Evolutionary conservation across 2,888 invertebrate genomes (phyloP), one percentile per base, ranked within the genome.

Genomic region (Brenthis hecate): DNA sequence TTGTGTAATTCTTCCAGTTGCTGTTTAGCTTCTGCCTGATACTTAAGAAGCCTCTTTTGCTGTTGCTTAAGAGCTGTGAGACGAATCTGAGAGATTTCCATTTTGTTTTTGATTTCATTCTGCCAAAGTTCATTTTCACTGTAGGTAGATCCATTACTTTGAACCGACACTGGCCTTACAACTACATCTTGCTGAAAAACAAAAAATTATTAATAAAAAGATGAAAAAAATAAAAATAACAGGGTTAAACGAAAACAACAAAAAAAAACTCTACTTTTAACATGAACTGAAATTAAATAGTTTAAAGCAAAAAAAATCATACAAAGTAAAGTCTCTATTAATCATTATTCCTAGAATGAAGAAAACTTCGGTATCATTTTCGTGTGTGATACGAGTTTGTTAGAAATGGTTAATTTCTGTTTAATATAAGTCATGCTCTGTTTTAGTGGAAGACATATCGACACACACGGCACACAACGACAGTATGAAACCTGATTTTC

Each of bases 51-150:
- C 71, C 91, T 81, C 70, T 91, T 90, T 78, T 95, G 94, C 76
- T 95, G 94, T 70, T 95, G 94, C 75, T 94, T 94, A 55, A 94
- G 80, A 23, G 94, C 93, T 19, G 90, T 87, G 66, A 94, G 83
- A 48, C 94, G 94, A 73, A 93, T 92, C 77, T 94, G 94, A 0
- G 94, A 94, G 75, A 94, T 87, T 78, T 95, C 95, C 89, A 95
- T 94, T 82, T 94, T 94, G 74, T 92, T 93, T 75, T 94, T 94
- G 47, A 95, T 87, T 76, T 94, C 93, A 75, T 92, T 92, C 79
- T 94, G 94, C 86, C 94, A 92, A 48, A 91, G 84, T 69, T 93
- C 92, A 79, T 93, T 94, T 43, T 92, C 93, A 72, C 93, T 93
- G 73, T 93, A 94, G 3, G 86, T 83, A 0, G 90, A 94, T 65